phyloP scores from a whole-genome alignment of 2,888 invertebrate genomes.

The Clepsis dumicolana region DNA sequence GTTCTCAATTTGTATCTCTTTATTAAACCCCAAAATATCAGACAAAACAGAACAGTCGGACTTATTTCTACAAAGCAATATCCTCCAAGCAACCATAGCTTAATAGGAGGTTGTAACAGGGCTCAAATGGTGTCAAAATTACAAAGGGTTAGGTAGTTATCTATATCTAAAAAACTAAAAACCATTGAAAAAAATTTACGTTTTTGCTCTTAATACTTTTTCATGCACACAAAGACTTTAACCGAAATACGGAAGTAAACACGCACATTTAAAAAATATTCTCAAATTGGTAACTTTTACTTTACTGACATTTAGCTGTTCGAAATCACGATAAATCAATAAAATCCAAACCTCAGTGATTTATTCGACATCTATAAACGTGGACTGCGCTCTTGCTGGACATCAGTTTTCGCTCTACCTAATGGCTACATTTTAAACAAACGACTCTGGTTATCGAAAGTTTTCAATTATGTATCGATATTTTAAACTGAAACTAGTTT shows the following conservation, averaged over 20 bases:
- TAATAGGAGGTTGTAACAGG: too few species aligned
- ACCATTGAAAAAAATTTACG: too few species aligned
- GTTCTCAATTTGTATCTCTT: too few species aligned
- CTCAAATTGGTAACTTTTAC: neutral
- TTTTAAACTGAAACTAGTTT: conserved; percentile 28
- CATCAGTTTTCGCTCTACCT: neutral
- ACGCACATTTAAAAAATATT: neutral
- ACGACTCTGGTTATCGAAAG: conserved; percentile 35
- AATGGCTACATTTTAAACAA: conserved; percentile 20
- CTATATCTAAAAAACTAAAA: too few species aligned
- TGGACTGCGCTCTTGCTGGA: neutral
- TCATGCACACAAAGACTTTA: too few species aligned
- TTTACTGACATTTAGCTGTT: neutral
- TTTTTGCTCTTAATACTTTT: too few species aligned
- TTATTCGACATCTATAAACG: neutral
- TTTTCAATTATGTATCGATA: conserved; percentile 37
- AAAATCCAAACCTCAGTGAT: neutral
- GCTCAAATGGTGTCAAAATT: too few species aligned
- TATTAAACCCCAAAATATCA: too few species aligned
- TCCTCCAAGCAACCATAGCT: too few species aligned
- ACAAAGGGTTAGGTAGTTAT: too few species aligned
- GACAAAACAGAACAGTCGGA: too few species aligned
- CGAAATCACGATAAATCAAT: conserved; percentile 10
- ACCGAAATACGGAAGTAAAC: neutral
- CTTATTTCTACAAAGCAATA: too few species aligned